Evolutionary conservation across 2,888 invertebrate species (phyloP).

Genomic region (Limnephilus lunatus): DNA sequence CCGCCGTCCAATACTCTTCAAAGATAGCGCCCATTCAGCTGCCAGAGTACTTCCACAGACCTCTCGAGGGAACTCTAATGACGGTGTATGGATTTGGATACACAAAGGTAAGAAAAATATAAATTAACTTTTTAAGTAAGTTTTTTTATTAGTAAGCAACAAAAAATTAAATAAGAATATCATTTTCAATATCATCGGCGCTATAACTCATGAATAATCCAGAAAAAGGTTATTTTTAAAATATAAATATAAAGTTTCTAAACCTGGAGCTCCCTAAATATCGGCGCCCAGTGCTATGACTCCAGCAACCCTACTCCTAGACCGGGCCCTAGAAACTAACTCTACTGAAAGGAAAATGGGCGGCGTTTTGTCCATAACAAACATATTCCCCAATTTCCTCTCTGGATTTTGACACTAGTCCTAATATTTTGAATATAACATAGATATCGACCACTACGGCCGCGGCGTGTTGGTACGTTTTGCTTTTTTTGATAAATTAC

Average conservation of each 20-base stretch:
- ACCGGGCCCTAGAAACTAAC: neutral
- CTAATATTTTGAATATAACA: too few species aligned
- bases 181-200: neutral
- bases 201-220: neutral
- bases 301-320: neutral
- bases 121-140: too few species aligned
- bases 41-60: constrained; percentile 48
- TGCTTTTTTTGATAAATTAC: too few species aligned
- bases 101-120: constrained; percentile 48
- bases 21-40: constrained; percentile 55
- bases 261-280: neutral
- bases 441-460: too few species aligned
- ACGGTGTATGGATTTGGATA: constrained; percentile 63
- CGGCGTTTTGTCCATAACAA: too few species aligned
- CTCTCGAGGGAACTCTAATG: constrained; percentile 57
- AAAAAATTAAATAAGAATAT: neutral
- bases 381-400: too few species aligned
- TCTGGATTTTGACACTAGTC: too few species aligned
- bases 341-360: neutral
- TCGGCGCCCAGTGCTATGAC: neutral
- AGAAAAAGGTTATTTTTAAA: neutral
- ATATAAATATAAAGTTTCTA: neutral
- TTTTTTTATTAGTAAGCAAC: too few species aligned
- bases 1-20: constrained; percentile 51
- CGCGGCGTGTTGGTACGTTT: too few species aligned